phyloP scores from a whole-genome alignment of 2,113 vertebrate genomes.

The Merops nubicus region DNA sequence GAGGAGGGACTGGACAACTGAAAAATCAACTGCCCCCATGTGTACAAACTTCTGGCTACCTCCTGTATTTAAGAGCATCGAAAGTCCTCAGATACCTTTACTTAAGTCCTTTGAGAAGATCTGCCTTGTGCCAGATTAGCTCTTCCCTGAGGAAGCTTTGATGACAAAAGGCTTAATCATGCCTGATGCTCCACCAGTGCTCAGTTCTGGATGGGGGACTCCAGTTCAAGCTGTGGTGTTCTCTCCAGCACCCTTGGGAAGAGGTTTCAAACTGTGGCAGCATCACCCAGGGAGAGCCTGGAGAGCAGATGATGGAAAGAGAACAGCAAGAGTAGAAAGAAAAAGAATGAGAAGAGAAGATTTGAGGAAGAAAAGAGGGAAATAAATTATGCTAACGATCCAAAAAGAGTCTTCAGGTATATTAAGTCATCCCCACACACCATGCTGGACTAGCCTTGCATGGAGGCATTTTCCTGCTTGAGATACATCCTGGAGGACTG shows the following conservation, averaged over 20 bases:
- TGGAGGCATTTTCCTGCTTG: neutral
- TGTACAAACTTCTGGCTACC: neutral
- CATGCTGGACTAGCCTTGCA: neutral
- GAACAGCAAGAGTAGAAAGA: neutral
- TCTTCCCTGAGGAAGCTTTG: neutral
- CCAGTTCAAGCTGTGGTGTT: neutral
- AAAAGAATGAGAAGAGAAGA: neutral
- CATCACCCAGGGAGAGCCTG: neutral
- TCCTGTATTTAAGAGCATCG: neutral
- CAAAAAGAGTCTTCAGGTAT: neutral
- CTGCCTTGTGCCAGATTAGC: neutral
- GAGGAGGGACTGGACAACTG: neutral
- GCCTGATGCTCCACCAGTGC: neutral
- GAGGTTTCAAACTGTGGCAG: accelerated
- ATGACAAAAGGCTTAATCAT: neutral
- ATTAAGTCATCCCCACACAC: neutral
- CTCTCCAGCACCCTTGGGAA: neutral
- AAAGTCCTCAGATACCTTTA: neutral
- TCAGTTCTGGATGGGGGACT: neutral
- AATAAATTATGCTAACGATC: neutral
- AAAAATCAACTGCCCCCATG: accelerated
- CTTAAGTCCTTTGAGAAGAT: neutral
- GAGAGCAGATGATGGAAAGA: neutral
- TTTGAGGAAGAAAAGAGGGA: neutral
- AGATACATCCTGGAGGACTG: neutral